Conservation (phyloP, 2,888 invertebrate species). For the Scaptomyza parva region DNA sequence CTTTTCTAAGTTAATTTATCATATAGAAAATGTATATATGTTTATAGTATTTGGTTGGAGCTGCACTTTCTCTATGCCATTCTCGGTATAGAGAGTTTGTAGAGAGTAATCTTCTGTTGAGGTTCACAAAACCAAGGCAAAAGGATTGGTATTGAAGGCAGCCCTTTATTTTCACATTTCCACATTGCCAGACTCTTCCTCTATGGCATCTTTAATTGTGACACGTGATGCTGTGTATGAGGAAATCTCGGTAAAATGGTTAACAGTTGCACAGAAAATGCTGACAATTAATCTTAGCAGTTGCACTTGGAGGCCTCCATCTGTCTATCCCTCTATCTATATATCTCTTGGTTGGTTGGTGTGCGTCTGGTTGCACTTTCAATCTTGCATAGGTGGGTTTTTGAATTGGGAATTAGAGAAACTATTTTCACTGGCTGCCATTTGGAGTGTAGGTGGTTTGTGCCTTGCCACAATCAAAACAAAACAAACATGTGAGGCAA, state of each 20-base stretch:
- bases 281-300: constrained; percentile 71
- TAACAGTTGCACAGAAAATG: constrained; percentile 70
- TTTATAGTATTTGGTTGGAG: not conserved
- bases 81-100: constrained; percentile 24
- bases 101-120: constrained; percentile 30
- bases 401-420: constrained; percentile 58
- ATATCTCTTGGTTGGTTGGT: not conserved
- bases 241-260: constrained; percentile 48
- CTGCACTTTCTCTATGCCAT: constrained; percentile 49
- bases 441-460: constrained; percentile 52
- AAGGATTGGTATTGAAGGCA: constrained; percentile 37
- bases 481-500: constrained; percentile 59
- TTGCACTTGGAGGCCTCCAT: constrained; percentile 30
- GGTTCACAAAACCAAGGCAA: constrained; percentile 44
- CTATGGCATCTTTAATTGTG: constrained; percentile 65
- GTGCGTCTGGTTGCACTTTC: constrained; percentile 49
- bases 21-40: constrained; percentile 39
- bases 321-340: not conserved
- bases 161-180: constrained; percentile 57
- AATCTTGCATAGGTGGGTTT: constrained; percentile 38
- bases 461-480: constrained; percentile 26
- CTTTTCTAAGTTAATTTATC: constrained; percentile 78
- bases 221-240: constrained; percentile 54
- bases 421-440: constrained; percentile 46
- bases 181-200: constrained; percentile 32